phyloP scores from a whole-genome alignment of 2,113 vertebrate genomes.

The Propithecus coquereli region DNA sequence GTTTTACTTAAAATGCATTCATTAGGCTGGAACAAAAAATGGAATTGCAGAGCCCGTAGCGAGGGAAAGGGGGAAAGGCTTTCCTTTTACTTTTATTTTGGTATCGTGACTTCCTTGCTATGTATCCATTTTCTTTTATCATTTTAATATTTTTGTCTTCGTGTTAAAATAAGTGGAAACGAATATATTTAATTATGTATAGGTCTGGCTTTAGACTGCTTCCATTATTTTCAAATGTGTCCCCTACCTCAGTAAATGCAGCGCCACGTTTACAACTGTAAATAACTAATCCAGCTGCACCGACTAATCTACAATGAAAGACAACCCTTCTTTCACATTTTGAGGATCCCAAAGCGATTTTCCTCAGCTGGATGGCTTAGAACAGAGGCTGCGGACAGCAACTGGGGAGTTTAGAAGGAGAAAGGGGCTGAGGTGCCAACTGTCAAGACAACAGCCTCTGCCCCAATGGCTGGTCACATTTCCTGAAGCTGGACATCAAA shows the following conservation, averaged over 20 bases:
- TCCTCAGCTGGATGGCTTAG: not conserved
- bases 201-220: not conserved
- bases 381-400: not conserved
- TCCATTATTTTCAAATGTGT: not conserved
- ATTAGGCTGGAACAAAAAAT: constrained; percentile 15
- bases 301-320: not conserved
- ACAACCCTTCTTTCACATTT: not conserved
- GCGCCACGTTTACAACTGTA: constrained; percentile 28
- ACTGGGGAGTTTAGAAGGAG: not conserved
- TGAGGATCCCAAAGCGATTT: not conserved
- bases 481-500: constrained; percentile 31
- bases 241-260: not conserved
- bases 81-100: not conserved
- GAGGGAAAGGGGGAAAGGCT: not conserved
- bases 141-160: not conserved
- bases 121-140: not conserved
- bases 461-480: not conserved
- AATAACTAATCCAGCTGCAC: constrained; percentile 20
- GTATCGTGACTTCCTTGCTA: not conserved
- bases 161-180: constrained; percentile 38
- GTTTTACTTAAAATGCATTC: constrained; percentile 52
- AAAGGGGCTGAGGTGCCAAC: not conserved
- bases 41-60: not conserved
- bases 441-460: not conserved
- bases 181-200: not conserved